Evolutionary conservation across 2,113 vertebrate species (phyloP).

Genomic region (Progne subis): DNA sequence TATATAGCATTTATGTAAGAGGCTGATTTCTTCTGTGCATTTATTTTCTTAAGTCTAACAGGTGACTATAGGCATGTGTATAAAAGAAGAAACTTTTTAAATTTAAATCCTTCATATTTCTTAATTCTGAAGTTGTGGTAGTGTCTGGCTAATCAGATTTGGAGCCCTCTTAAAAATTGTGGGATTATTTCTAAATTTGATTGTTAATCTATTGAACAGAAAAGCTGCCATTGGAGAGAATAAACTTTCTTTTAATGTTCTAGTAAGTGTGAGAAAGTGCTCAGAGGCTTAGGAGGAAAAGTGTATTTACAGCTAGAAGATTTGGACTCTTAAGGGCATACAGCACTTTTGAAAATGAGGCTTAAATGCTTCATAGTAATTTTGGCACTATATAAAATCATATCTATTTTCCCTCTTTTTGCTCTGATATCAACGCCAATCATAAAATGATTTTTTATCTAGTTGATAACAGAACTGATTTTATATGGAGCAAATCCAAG

Average conservation of each 20-base stretch:
- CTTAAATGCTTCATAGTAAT: constrained; percentile 20
- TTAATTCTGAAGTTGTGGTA: not conserved
- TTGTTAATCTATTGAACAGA: not conserved
- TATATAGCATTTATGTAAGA: not conserved
- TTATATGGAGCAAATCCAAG: constrained; percentile 5
- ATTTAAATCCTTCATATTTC: not conserved
- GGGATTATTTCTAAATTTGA: constrained; percentile 1
- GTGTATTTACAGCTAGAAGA: not conserved
- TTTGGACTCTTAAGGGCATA: not conserved
- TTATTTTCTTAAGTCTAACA: not conserved
- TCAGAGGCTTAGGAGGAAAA: not conserved
- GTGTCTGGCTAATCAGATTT: not conserved
- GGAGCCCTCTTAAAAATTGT: not conserved
- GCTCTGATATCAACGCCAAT: constrained; percentile 12
- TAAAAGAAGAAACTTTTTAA: not conserved
- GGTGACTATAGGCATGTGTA: not conserved
- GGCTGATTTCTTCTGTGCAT: not conserved
- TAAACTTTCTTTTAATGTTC: not conserved
- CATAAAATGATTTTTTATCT: constrained; percentile 9
- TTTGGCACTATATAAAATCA: constrained; percentile 5
- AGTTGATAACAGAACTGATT: not conserved
- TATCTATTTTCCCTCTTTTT: constrained; percentile 15
- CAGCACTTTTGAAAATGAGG: constrained; percentile 26
- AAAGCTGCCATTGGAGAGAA: not conserved
- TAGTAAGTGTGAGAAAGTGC: not conserved